A percentile compares a stretch with the other conserved stretches of the same genome.
Conservation (phyloP, 64 coral and sea anemone species). For the Montipora sp. region DNA sequence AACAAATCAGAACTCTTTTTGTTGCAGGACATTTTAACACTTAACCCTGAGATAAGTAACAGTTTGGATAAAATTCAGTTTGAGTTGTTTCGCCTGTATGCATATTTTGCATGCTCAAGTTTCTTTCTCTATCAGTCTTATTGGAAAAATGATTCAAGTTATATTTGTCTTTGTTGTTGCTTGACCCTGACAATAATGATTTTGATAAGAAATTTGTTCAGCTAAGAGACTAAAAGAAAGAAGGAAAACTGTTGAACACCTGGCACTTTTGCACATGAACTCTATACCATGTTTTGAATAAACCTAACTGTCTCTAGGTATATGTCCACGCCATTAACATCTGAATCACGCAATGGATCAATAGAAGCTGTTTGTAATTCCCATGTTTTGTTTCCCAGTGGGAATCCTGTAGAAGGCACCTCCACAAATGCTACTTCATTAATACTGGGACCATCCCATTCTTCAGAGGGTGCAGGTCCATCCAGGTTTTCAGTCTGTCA, state of each 20-base stretch:
- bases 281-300: constrained; percentile 20
- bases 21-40: no score
- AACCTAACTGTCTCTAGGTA: constrained; percentile 36
- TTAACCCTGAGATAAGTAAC: not conserved
- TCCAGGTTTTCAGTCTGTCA: constrained; percentile 11
- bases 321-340: constrained; percentile 52
- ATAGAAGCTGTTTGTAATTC: constrained; percentile 4
- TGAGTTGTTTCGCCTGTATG: not conserved
- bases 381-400: constrained; percentile 30
- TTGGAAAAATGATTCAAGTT: no score
- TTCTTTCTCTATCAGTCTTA: no score
- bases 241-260: not conserved
- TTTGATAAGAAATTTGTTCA: constrained; percentile 19
- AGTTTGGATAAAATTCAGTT: not conserved
- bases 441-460: constrained; percentile 7
- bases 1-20: not conserved
- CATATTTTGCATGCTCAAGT: not conserved
- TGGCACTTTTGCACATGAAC: not conserved
- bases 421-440: constrained; percentile 3
- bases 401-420: constrained; percentile 40
- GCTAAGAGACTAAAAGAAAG: not conserved
- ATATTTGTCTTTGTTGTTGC: constrained; percentile 9
- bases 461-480: constrained; percentile 16
- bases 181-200: not conserved
- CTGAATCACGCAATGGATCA: constrained; percentile 13